Evolutionary conservation across 2,797 vertebrate genomes (phyloP), one percentile per base, ranked within the genome.

Genomic region (Falco concolor): DNA sequence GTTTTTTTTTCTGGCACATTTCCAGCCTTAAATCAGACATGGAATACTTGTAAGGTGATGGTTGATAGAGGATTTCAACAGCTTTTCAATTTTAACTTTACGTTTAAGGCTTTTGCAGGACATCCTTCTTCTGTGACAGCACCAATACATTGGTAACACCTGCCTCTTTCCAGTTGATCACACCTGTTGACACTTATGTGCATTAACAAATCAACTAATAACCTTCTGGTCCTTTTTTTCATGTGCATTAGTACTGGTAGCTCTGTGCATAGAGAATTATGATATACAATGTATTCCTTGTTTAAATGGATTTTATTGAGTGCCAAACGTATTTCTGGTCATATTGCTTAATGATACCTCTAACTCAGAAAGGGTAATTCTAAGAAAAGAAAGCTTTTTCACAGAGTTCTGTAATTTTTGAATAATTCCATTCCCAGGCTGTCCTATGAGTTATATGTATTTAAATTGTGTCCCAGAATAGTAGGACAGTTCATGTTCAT

Each of bases 51-150:
- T 40, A 84, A 93, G 77, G 92, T 95, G 78, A 75, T 61, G 65
- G 38, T 60, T 94, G 78, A 92, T 91, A 79, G 59, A 92, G 36
- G 28, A 95, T 96, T 96, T 97, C 80, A 87, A 36, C 83, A 95
- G 81, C 68, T 97, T 95, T 96, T 92, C 77, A 82, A 74, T 87
- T 91, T 89, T 90, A 74, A 68, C 81, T 95, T 97, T 74, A 49
- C 6, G 23, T 94, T 92, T 88, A 92, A 94, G 52, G 28, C 75
- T 94, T 92, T 74, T 89, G 34, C 40, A 69, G 83, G 82, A 88
- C 72, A 68, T 57, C 60, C 53, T 79, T 94, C 74, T 86, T 84
- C 83, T 94, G 19, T 95, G 86, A 79, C 76, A 93, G 53, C 89
- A 77, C 40, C 83, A 67, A 73, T 91, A 65, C 53, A n/a, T 56